Conservation (phyloP, 2,797 vertebrate genomes). For the Eutrigla gurnardus region DNA sequence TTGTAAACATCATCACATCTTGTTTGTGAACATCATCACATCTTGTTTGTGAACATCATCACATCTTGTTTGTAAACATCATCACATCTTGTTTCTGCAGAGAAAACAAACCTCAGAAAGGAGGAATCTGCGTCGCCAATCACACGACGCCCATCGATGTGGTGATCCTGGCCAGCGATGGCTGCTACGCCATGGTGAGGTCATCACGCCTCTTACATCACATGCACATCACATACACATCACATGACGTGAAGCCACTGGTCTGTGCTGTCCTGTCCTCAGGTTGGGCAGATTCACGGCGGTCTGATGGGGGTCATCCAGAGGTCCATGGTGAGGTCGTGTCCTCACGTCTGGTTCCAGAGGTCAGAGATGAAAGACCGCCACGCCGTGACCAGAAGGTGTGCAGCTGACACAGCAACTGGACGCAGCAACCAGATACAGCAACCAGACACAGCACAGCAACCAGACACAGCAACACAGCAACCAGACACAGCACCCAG, state of each 20-base stretch:
- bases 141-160: constrained; percentile 97
- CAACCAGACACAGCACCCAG: too few relatives aligned
- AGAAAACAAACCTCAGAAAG: constrained; percentile 92
- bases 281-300: constrained; percentile 96
- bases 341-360: constrained; percentile 97
- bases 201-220: neutral
- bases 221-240: neutral
- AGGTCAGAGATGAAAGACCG: constrained; percentile 95
- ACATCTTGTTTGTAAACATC: neutral
- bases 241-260: neutral
- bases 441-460: too few relatives aligned
- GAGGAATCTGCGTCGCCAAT: constrained; percentile 97
- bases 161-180: constrained; percentile 94
- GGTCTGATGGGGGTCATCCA: constrained; percentile 95
- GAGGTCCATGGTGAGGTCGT: constrained; percentile 92
- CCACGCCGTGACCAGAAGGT: constrained; percentile 93
- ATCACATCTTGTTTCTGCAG: constrained; percentile 73
- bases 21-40: constrained; percentile 12
- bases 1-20: neutral
- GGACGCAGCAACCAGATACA: too few relatives aligned
- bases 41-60: neutral
- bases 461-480: too few relatives aligned
- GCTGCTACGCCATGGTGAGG: constrained; percentile 97
- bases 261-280: constrained; percentile 9
- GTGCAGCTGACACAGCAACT: constrained; percentile 5